Conservation (phyloP, 2,888 invertebrate genomes). For the Andrena trimmerana region DNA sequence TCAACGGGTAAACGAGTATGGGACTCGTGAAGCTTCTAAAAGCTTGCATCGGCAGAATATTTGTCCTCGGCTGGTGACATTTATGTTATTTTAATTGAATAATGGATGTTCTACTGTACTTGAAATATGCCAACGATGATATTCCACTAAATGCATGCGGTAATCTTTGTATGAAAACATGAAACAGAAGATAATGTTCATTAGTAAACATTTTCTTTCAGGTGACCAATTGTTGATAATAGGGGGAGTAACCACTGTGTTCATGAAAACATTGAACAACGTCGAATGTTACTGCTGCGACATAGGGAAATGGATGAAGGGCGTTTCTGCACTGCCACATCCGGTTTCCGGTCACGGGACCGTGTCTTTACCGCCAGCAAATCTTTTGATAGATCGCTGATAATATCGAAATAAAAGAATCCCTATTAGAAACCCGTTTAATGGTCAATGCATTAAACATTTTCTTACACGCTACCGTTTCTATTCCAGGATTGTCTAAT, state of each 20-base stretch:
- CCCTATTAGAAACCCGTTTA: not conserved
- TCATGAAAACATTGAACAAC: constrained; percentile 88
- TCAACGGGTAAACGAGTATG: too few relatives aligned
- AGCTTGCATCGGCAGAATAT: too few relatives aligned
- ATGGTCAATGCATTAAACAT: constrained; percentile 8
- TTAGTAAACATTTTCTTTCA: constrained; percentile 44
- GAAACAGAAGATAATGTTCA: too few relatives aligned
- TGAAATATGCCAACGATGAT: not conserved
- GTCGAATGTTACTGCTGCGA: constrained; percentile 90
- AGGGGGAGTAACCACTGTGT: constrained; percentile 89
- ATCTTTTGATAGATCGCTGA: constrained; percentile 61
- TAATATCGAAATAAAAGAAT: constrained; percentile 29
- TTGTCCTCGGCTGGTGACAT: too few relatives aligned
- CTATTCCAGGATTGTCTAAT: constrained; percentile 18
- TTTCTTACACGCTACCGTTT: constrained; percentile 12
- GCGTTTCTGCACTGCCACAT: constrained; percentile 88
- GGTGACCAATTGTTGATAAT: constrained; percentile 87
- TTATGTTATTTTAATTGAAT: not conserved
- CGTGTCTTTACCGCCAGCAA: constrained; percentile 86
- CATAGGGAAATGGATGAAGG: constrained; percentile 87
- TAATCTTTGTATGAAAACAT: too few relatives aligned
- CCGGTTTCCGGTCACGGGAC: constrained; percentile 88
- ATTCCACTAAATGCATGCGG: not conserved
- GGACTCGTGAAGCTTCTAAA: too few relatives aligned
- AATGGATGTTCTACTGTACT: not conserved